These are phyloP conservation scores for Branchipolynoe longqiensis DNA, from an alignment of 2,888 invertebrate genomes.

Conservation along the genomic window DNA sequence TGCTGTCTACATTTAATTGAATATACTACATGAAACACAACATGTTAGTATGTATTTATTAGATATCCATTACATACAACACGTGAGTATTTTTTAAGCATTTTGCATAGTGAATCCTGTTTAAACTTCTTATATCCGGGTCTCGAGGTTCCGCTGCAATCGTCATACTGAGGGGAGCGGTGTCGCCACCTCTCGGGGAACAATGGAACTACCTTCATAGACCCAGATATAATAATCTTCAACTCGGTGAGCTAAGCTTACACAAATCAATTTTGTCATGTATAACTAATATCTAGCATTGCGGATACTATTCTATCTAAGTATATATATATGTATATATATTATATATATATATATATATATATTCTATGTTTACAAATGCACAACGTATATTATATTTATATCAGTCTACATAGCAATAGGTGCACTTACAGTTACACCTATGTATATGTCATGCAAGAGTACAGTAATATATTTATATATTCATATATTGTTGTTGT, in stretches of 20 bases:
- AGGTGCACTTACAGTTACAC: background rate
- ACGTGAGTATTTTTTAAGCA: slow-evolving; percentile 13
- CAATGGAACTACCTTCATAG: background rate
- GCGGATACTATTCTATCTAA: background rate
- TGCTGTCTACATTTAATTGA: no score
- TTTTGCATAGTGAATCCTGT: slow-evolving; percentile 29
- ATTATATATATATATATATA: background rate
- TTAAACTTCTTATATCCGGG: background rate
- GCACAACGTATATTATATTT: background rate
- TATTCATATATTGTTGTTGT: background rate
- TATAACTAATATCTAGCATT: background rate
- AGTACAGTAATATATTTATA: background rate
- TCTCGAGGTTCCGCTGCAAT: background rate
- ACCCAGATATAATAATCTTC: slow-evolving; percentile 26
- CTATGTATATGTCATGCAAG: no score
- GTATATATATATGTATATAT: background rate
- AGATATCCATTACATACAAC: background rate
- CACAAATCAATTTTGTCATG: no score
- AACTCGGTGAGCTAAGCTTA: background rate
- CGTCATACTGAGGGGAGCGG: slow-evolving; percentile 5
- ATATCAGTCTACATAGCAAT: background rate
- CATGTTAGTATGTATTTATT: background rate
- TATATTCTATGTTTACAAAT: background rate
- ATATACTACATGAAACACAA: no score
- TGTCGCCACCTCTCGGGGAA: background rate